These are phyloP conservation scores for Cynopterus sphinx DNA, from an alignment of 2,797 vertebrate species.

Conservation along the genomic window DNA sequence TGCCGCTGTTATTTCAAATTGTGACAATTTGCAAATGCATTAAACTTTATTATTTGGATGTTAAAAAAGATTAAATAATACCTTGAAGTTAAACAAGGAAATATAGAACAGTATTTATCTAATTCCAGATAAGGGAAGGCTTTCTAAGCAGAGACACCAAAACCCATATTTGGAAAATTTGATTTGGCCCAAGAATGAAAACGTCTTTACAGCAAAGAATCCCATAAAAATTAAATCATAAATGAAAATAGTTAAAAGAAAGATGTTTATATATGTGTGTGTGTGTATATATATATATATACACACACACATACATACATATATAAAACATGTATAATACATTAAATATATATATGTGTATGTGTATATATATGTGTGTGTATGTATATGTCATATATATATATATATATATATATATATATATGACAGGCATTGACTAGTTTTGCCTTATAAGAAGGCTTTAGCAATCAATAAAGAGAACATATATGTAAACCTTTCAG, in stretches of 20 bases:
- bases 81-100: neutral
- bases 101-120: neutral
- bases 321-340: too few species aligned
- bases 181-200: neutral
- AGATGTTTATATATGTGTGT: neutral
- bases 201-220: neutral
- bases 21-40: neutral
- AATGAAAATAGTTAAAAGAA: neutral
- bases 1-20: neutral
- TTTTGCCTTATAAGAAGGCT: neutral
- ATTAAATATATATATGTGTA: neutral
- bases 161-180: neutral
- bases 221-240: neutral
- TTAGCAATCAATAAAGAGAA: neutral
- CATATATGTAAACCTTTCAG: neutral
- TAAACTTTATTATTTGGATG: neutral
- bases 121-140: neutral
- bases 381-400: too few species aligned
- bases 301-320: too few species aligned
- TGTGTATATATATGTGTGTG: neutral
- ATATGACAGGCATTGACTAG: neutral
- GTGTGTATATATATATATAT: too few species aligned
- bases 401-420: neutral
- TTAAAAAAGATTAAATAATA: neutral
- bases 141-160: neutral